A percentile compares a stretch with the other conserved stretches of the same genome.
Conservation (phyloP, 2,888 invertebrate genomes). For the Sinhomidia bicolor region DNA sequence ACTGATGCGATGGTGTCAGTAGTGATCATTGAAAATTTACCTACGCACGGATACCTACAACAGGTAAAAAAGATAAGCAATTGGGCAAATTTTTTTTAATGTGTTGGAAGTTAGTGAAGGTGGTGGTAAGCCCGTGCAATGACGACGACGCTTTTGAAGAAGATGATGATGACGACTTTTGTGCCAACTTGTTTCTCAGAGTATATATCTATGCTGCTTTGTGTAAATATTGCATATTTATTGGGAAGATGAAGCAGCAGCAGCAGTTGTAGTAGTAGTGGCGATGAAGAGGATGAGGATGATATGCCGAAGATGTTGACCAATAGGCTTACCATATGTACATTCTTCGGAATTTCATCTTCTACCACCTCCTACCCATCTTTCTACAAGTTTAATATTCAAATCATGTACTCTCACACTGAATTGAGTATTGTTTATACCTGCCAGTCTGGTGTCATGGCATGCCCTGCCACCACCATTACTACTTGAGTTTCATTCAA, state of each 20-base stretch:
- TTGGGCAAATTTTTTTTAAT: slow-evolving; percentile 47
- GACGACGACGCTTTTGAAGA: background rate
- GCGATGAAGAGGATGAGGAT: background rate
- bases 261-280: no score
- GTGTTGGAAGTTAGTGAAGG: slow-evolving; percentile 47
- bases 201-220: background rate
- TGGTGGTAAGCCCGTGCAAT: slow-evolving; percentile 28
- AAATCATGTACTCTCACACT: slow-evolving; percentile 65
- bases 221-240: slow-evolving; percentile 44
- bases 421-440: slow-evolving; percentile 68
- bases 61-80: slow-evolving; percentile 26
- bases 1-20: slow-evolving; percentile 19
- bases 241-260: no score
- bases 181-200: slow-evolving; percentile 57
- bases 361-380: slow-evolving; percentile 49
- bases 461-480: slow-evolving; percentile 56
- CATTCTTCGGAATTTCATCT: slow-evolving; percentile 57
- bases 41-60: slow-evolving; percentile 16
- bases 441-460: slow-evolving; percentile 64
- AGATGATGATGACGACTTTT: slow-evolving; percentile 47
- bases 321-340: slow-evolving; percentile 41
- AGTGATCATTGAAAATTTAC: slow-evolving; percentile 51
- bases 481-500: slow-evolving; percentile 68
- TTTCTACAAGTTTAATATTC: slow-evolving; percentile 67
- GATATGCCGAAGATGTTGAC: no score